These are phyloP conservation scores for Chlorops oryzae DNA, from an alignment of 1,140 invertebrate genomes.

Conservation along the genomic window DNA sequence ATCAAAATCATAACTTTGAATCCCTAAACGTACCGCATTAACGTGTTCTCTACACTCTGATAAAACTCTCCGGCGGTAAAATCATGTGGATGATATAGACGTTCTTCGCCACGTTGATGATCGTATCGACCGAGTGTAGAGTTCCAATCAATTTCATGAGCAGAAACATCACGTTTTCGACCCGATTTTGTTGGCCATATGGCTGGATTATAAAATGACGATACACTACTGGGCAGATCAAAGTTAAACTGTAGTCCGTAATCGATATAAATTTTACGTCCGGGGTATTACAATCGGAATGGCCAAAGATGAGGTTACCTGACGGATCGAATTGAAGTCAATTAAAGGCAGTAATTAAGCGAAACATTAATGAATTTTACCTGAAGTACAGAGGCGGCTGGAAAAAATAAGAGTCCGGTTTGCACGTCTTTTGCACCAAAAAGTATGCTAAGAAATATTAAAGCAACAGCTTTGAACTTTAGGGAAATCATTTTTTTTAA, in stretches of 20 bases:
- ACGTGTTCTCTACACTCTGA: conserved; percentile 21
- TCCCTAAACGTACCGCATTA: conserved; percentile 15
- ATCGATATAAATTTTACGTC: conserved; percentile 31
- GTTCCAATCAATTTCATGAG: too few relatives aligned
- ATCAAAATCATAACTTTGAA: too few relatives aligned
- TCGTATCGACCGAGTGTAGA: too few relatives aligned
- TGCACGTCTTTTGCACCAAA: conserved; percentile 1
- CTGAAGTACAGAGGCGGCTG: conserved; percentile 16
- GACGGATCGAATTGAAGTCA: not conserved
- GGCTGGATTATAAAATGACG: conserved; percentile 30
- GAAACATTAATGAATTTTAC: too few relatives aligned
- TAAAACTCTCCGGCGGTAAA: conserved; percentile 42
- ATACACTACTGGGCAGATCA: conserved; percentile 22
- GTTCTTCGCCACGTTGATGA: too few relatives aligned
- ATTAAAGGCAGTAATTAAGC: not conserved
- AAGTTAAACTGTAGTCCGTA: conserved; percentile 42
- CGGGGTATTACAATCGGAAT: conserved; percentile 21
- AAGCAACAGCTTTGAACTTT: conserved; percentile 14
- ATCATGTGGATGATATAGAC: conserved; percentile 30
- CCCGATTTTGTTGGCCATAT: conserved; percentile 38
- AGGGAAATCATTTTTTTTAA: conserved; percentile 28
- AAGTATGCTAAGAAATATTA: conserved; percentile 12
- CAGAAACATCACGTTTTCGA: too few relatives aligned
- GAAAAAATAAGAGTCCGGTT: conserved; percentile 18
- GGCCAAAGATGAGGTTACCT: conserved; percentile 30